A percentile compares a stretch with the other conserved stretches of the same genome.
Evolutionary conservation across 1,140 invertebrate genomes (phyloP).

Genomic region (Drosophila athabasca): DNA sequence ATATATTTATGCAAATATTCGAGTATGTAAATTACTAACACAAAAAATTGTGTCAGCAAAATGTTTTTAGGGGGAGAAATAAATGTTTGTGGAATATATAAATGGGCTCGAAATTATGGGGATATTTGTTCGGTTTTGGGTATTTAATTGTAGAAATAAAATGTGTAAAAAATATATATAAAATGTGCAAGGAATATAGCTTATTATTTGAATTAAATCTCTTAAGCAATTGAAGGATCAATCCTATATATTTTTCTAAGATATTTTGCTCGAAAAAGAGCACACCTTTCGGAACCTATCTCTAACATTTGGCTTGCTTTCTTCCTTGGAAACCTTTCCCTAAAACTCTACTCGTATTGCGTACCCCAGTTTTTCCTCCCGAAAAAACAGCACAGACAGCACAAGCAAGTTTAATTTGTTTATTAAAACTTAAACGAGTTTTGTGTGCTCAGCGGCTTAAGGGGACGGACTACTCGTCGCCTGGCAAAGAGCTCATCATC

Average conservation of each 20-base stretch:
- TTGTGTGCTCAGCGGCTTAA: conserved; percentile 48
- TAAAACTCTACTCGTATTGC: not conserved
- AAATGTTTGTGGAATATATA: not conserved
- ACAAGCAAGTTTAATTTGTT: conserved; percentile 79
- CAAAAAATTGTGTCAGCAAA: no score
- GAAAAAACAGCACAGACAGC: conserved; percentile 60
- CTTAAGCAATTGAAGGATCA: no score
- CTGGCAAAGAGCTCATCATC: conserved; percentile 48
- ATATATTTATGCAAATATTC: no score
- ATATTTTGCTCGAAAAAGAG: no score
- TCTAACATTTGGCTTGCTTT: conserved; percentile 6
- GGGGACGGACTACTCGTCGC: conserved; percentile 23
- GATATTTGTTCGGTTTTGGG: no score
- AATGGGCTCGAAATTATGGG: not conserved
- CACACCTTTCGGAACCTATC: no score
- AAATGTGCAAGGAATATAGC: no score
- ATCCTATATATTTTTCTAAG: no score
- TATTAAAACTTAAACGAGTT: conserved; percentile 80
- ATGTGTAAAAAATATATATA: no score
- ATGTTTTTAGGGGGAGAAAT: not conserved
- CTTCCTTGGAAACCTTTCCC: conserved; percentile 1
- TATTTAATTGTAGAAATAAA: not conserved
- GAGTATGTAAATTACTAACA: no score
- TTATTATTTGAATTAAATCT: no score
- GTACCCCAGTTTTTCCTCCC: no score